phyloP scores from a whole-genome alignment of 1,140 invertebrate species.

The Chironomus striatipennis region DNA sequence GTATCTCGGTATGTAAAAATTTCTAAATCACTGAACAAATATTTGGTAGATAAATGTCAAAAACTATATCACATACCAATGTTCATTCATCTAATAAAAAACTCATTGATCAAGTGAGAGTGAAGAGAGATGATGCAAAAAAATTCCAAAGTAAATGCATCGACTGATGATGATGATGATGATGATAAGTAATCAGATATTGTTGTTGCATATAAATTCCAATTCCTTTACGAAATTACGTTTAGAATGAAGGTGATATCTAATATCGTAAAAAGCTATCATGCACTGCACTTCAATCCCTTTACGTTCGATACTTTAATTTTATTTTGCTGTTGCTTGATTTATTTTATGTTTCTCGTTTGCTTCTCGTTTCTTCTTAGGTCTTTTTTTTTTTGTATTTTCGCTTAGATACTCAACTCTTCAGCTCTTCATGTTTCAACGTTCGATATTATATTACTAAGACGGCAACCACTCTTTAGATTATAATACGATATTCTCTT shows the following conservation, averaged over 20 bases:
- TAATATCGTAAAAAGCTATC: neutral
- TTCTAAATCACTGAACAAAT: too few species aligned
- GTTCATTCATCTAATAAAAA: too few species aligned
- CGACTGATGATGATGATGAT: neutral
- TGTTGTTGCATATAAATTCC: neutral
- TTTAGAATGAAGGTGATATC: neutral
- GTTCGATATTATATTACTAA: neutral
- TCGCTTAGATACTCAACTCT: neutral
- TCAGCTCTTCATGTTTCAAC: neutral
- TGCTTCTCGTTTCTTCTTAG: too few species aligned
- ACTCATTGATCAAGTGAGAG: neutral
- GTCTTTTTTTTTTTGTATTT: too few species aligned
- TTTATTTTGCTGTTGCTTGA: neutral
- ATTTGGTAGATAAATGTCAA: too few species aligned
- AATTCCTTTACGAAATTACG: neutral
- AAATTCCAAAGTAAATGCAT: neutral
- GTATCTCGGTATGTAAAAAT: too few species aligned
- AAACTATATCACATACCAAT: too few species aligned
- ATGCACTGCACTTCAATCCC: neutral
- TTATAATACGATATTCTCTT: conserved; percentile 4
- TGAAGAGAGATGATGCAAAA: neutral
- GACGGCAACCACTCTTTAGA: conserved; percentile 1
- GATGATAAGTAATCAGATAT: conserved; percentile 3
- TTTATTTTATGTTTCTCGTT: too few species aligned
- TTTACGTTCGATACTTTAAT: neutral